phyloP scores from a whole-genome alignment of 1,140 invertebrate species.

The Hyles euphorbiae region DNA sequence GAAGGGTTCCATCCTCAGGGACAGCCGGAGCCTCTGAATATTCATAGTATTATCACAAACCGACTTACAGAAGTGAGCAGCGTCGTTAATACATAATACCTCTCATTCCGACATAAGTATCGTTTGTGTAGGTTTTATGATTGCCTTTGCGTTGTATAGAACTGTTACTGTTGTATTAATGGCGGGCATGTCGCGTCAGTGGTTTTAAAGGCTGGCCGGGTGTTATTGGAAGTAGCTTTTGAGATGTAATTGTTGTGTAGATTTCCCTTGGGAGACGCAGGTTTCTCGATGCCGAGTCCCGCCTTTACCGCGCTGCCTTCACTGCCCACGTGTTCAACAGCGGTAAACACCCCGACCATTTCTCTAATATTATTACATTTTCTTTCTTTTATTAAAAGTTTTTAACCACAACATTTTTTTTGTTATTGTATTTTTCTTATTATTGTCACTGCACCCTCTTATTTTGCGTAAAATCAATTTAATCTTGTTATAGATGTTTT shows the following conservation, averaged over 20 bases:
- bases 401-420: no score
- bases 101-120: conserved; percentile 32
- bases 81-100: conserved; percentile 45
- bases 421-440: no score
- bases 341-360: conserved; percentile 37
- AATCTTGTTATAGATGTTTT: no score
- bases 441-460: no score
- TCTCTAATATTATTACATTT: neutral
- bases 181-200: conserved; percentile 12
- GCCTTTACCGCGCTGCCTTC: conserved; percentile 28
- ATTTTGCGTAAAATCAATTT: neutral
- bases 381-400: neutral
- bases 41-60: conserved; percentile 61
- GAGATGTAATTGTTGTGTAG: conserved; percentile 66
- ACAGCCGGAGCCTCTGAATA: conserved; percentile 50
- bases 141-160: conserved; percentile 6
- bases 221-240: conserved; percentile 59
- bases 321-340: conserved; percentile 20
- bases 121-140: conserved; percentile 20
- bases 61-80: conserved; percentile 48
- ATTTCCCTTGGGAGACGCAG: conserved; percentile 58
- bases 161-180: conserved; percentile 12
- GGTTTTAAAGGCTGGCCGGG: conserved; percentile 41
- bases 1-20: conserved; percentile 62
- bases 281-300: conserved; percentile 28